Conservation (phyloP, 2,113 vertebrate genomes). For the Mormyrus lacerda region DNA sequence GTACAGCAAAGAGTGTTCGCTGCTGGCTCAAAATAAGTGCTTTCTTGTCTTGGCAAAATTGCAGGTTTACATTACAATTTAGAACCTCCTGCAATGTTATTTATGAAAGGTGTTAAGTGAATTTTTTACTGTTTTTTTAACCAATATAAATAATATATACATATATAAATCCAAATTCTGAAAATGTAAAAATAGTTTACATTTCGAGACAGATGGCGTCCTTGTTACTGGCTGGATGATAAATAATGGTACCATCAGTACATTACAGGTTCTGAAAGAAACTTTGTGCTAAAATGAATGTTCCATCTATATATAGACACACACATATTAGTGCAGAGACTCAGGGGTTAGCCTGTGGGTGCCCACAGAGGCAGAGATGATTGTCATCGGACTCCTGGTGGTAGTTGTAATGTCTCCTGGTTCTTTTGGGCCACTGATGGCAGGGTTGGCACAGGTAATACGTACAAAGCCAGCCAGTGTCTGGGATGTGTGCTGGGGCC, state of each 20-base stretch:
- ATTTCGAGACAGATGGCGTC: neutral
- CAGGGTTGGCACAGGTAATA: slow-evolving; percentile 69
- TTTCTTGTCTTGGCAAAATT: slow-evolving; percentile 53
- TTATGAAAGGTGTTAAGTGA: slow-evolving; percentile 41
- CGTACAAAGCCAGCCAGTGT: slow-evolving; percentile 54
- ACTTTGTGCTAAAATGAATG: neutral
- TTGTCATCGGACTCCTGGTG: slow-evolving; percentile 29
- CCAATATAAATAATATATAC: neutral
- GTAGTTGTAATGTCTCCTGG: slow-evolving; percentile 20
- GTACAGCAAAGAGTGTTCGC: slow-evolving; percentile 32
- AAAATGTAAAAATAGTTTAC: neutral
- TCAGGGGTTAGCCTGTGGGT: slow-evolving; percentile 49
- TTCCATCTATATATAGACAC: neutral
- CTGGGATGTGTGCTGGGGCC: slow-evolving; percentile 52
- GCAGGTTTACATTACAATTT: slow-evolving; percentile 45
- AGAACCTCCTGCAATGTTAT: slow-evolving; percentile 44
- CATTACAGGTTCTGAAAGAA: neutral
- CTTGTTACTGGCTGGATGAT: neutral
- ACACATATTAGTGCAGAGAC: slow-evolving; percentile 49
- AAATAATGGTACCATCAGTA: neutral
- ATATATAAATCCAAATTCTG: neutral
- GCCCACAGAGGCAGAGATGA: slow-evolving; percentile 48
- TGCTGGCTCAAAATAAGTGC: slow-evolving; percentile 56
- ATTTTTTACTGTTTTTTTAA: slow-evolving; percentile 26
- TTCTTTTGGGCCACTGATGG: slow-evolving; percentile 58